Percentiles rank a stretch among this genome's conserved stretches.
These are phyloP conservation scores for Wasmannia auropunctata DNA, from an alignment of 1,140 invertebrate species.

Conservation along the genomic window DNA sequence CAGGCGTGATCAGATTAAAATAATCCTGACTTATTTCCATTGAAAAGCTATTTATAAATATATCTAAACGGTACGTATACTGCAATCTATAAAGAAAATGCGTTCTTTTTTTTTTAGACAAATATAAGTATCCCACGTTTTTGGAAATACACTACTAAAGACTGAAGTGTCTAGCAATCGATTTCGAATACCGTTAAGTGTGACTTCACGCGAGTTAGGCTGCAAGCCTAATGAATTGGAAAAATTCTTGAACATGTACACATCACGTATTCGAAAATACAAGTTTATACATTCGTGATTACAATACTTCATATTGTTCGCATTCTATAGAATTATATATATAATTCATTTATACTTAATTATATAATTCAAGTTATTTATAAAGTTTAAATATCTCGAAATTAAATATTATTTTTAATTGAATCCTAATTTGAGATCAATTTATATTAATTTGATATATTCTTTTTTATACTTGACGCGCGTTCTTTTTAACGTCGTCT, in stretches of 20 bases:
- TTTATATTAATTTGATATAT: neutral
- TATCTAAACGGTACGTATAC: neutral
- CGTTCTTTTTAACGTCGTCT: neutral
- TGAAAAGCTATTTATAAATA: neutral
- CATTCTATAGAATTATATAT: neutral
- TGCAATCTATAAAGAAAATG: neutral
- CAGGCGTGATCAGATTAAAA: neutral
- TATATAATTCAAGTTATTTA: too few relatives aligned
- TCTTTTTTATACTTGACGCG: neutral
- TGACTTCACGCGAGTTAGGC: neutral
- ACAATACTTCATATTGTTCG: neutral
- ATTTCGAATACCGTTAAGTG: slow-evolving; percentile 9
- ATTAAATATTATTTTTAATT: too few relatives aligned
- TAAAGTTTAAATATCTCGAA: neutral
- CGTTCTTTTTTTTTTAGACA: too few relatives aligned
- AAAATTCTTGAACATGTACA: neutral
- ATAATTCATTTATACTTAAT: too few relatives aligned
- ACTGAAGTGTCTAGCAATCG: neutral
- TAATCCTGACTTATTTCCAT: neutral
- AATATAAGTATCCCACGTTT: neutral
- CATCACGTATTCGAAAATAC: neutral
- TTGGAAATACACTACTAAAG: neutral
- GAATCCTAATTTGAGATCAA: neutral
- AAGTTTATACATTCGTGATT: neutral
- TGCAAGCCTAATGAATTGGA: neutral